Evolutionary conservation across 2,797 vertebrate genomes (phyloP), one percentile per base, ranked within the genome.

Genomic region (Eremophila alpestris): DNA sequence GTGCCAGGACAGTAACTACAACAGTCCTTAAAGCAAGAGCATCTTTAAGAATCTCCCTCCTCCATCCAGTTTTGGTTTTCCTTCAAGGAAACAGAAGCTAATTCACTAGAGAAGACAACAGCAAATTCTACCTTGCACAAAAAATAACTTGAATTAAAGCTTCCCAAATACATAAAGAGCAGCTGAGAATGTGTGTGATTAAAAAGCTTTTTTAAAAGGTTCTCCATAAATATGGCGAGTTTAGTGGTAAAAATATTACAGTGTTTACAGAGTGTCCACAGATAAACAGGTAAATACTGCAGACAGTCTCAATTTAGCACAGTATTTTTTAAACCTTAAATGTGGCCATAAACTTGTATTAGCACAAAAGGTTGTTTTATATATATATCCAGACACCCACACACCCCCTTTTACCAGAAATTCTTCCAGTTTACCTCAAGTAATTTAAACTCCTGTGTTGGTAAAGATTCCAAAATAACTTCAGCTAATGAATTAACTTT

Each of bases 251-350:
- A 94, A 95, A 49, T 46, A 85, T 49, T 68, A 32, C 20, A 26
- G 34, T 34, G 38, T 68, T 95, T 92, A 80, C n/a, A 60, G 27
- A 60, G 63, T 18, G 81, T 14, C 89, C 71, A 70, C 36, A 89
- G 52, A 87, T 23, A 89, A 93, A 94, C 64, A 89, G 52, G 55
- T 38, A 97, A 92, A 88, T 81, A 52, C 7, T 32, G 56, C 8
- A 43, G 48, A 45, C 1, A 4, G 40, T 30, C 79, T 78, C 62
- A 38, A 55, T 87, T 88, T 83, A 88, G 79, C 43, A 76, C 36
- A 63, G 8, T 46, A 20, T 22, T 58, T 83, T 79, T 71, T 63
- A 56, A 75, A 63, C 45, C 30, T 54, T 74, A 90, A 71, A 60
- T 22, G 49, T 68, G 27, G n/a, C 38, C 59, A 63, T 55, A 52